Evolutionary conservation across 1,140 invertebrate species (phyloP).

Genomic region (Tyrophagus putrescentiae): DNA sequence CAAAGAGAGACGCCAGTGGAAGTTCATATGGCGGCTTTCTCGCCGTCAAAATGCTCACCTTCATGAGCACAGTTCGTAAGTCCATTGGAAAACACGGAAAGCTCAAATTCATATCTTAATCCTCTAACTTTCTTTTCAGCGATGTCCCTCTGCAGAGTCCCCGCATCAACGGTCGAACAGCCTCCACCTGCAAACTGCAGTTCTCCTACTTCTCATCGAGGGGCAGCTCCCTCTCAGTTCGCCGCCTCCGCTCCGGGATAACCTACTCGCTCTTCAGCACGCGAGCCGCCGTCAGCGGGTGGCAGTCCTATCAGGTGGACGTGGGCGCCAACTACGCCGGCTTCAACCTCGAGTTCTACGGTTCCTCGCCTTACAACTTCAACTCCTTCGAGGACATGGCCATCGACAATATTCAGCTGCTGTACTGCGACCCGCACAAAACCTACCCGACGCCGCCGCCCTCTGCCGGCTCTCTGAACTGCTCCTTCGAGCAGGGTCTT

Average conservation of each 20-base stretch:
- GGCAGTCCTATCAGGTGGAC: background rate
- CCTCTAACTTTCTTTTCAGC: too few species aligned
- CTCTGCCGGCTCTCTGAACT: background rate
- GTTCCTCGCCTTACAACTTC: background rate
- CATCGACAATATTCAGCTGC: background rate
- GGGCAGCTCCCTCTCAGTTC: background rate
- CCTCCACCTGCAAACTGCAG: background rate
- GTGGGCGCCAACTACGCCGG: background rate
- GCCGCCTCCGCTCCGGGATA: background rate
- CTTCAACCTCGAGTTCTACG: background rate
- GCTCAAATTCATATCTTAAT: too few species aligned
- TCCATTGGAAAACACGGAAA: too few species aligned
- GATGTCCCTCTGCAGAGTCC: too few species aligned
- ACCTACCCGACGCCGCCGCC: background rate
- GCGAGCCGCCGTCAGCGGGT: background rate
- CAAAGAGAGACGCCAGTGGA: background rate
- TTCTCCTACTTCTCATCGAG: background rate
- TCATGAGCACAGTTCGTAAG: too few species aligned
- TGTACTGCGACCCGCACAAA: background rate
- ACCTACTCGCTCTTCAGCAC: background rate
- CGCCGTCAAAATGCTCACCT: too few species aligned
- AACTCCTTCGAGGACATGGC: background rate
- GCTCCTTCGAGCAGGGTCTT: slow-evolving; percentile 1
- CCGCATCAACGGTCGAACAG: background rate
- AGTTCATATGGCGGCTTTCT: background rate